A percentile compares a stretch with the other conserved stretches of the same genome.
Evolutionary conservation across 2,113 vertebrate genomes (phyloP).

Genomic region (Saiga tatarica): DNA sequence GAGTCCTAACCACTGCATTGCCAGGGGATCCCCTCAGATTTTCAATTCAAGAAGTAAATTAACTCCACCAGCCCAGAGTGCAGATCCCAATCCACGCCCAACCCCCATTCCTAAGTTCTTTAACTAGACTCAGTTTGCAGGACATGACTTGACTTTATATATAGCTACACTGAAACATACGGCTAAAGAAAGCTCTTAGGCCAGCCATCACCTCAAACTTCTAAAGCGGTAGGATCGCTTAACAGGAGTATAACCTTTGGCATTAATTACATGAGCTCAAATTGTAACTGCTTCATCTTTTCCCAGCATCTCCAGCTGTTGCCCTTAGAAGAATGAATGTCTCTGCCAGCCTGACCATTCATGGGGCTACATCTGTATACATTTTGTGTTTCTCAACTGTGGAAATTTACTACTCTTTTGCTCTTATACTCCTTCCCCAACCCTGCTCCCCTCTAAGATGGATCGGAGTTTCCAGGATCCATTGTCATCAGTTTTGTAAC

Average conservation of each 20-base stretch:
- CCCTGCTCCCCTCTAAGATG: neutral
- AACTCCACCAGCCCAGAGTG: neutral
- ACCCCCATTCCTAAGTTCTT: neutral
- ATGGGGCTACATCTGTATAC: neutral
- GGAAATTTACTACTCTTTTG: neutral
- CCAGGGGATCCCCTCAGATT: neutral
- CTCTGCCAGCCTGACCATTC: neutral
- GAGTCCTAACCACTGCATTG: neutral
- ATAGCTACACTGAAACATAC: neutral
- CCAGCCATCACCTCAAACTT: conserved; percentile 18
- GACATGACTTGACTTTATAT: conserved; percentile 40
- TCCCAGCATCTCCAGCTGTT: neutral
- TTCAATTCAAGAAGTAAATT: neutral
- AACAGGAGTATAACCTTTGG: neutral
- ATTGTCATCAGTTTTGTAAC: neutral
- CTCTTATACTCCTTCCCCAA: neutral
- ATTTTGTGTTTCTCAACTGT: neutral
- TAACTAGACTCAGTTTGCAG: conserved; percentile 34
- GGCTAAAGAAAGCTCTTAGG: conserved; percentile 23
- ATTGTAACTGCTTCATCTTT: neutral
- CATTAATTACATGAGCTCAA: neutral
- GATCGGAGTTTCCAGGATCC: neutral
- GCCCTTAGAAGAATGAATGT: neutral
- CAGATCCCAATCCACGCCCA: neutral
- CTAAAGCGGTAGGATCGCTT: conserved; percentile 30